Conservation (phyloP, 2,888 invertebrate species). For the Metallyticus violacea region DNA sequence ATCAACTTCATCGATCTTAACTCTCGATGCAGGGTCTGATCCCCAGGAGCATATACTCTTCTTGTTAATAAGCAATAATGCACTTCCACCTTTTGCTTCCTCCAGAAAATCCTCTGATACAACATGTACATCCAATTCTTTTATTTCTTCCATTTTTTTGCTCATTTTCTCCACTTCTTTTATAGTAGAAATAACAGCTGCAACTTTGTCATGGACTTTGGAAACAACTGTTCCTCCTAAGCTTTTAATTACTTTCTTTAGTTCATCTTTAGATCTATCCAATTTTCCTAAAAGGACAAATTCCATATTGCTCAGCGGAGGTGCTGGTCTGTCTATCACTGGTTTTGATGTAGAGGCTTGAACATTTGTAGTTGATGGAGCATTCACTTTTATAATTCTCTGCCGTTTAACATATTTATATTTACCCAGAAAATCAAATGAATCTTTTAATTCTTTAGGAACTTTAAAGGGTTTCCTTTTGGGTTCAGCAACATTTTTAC, state of each 20-base stretch:
- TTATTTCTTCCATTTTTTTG: conserved; percentile 62
- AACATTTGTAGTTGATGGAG: background rate
- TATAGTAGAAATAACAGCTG: conserved; percentile 63
- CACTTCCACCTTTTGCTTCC: conserved; percentile 54
- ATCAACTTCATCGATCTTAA: background rate
- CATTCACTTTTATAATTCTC: background rate
- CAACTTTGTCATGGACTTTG: conserved; percentile 62
- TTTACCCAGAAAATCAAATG: conserved; percentile 49
- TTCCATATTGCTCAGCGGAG: conserved; percentile 73
- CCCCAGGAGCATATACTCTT: conserved; percentile 83
- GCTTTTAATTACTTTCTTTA: conserved; percentile 66
- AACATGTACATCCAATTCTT: conserved; percentile 71
- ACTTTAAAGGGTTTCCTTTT: conserved; percentile 66
- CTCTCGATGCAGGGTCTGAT: conserved; percentile 60
- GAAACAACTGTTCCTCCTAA: conserved; percentile 73
- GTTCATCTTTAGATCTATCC: conserved; percentile 55
- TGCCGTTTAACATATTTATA: conserved; percentile 45
- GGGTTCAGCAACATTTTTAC: conserved; percentile 72
- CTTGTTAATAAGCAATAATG: conserved; percentile 64
- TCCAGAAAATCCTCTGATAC: conserved; percentile 75
- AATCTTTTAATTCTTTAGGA: conserved; percentile 58
- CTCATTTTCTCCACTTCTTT: conserved; percentile 66
- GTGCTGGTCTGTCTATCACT: conserved; percentile 61
- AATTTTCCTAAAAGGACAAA: conserved; percentile 66
- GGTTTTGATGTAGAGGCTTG: conserved; percentile 49